A percentile compares a stretch with the other conserved stretches of the same genome.
phyloP scores from a whole-genome alignment of 2,113 vertebrate species.

The Quiscalus mexicanus region DNA sequence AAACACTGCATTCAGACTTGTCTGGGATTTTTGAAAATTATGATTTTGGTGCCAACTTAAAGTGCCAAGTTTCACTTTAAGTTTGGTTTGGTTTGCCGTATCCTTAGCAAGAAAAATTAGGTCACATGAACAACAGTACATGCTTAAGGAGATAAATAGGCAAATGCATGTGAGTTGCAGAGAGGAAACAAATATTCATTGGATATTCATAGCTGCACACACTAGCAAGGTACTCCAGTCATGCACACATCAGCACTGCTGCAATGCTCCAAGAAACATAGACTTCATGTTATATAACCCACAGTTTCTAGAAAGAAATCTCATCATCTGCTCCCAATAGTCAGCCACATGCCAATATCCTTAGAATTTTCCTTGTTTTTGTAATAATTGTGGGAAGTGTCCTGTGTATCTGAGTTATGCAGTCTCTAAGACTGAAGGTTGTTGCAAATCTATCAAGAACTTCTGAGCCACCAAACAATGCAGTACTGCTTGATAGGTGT shows the following conservation, averaged over 20 bases:
- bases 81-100: not conserved
- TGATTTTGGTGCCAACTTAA: not conserved
- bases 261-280: not conserved
- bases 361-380: not conserved
- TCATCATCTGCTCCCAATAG: not conserved
- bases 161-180: not conserved
- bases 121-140: not conserved
- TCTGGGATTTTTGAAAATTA: not conserved
- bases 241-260: not conserved
- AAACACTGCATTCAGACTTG: not conserved
- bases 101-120: not conserved
- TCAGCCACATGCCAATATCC: not conserved
- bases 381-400: not conserved
- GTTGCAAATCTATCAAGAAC: not conserved
- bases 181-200: not conserved
- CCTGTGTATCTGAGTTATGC: not conserved
- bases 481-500: not conserved
- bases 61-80: not conserved
- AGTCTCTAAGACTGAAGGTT: not conserved
- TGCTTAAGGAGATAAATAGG: not conserved
- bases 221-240: not conserved
- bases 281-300: not conserved
- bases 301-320: not conserved
- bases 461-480: not conserved
- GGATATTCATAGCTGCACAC: not conserved